These are phyloP conservation scores for Oncopeltus fasciatus DNA, from an alignment of 1,140 invertebrate species.

Conservation along the genomic window DNA sequence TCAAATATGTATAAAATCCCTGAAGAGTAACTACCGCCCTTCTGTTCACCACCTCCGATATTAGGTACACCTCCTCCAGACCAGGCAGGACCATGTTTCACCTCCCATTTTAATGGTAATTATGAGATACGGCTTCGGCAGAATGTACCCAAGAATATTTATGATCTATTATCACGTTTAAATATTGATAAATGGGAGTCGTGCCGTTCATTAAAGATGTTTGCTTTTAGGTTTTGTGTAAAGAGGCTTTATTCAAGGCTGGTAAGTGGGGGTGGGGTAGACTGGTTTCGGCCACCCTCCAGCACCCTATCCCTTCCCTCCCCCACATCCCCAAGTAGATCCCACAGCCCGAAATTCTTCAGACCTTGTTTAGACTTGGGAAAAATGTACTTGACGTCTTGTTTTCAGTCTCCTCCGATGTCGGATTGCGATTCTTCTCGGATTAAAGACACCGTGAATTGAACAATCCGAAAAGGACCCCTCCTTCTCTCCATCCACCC, in stretches of 20 bases:
- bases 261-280: background rate
- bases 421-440: background rate
- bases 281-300: background rate
- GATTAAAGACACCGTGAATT: background rate
- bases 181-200: slow-evolving; percentile 2
- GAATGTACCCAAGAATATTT: slow-evolving; percentile 3
- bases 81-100: too few relatives aligned
- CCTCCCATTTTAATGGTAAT: background rate
- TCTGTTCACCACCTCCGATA: too few relatives aligned
- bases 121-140: background rate
- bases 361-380: background rate
- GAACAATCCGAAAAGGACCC: background rate
- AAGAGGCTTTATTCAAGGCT: slow-evolving; percentile 1
- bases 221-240: slow-evolving; percentile 3
- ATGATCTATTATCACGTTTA: slow-evolving; percentile 5
- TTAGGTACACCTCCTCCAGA: too few relatives aligned
- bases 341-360: background rate
- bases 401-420: background rate
- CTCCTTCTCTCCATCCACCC: background rate
- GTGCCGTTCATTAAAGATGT: slow-evolving; percentile 6
- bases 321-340: too few relatives aligned
- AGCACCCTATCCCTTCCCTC: too few relatives aligned
- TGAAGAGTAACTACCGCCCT: too few relatives aligned
- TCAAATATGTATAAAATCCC: too few relatives aligned
- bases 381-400: background rate